Conservation (phyloP, 2,797 vertebrate species). For the Lepus townsendii region DNA sequence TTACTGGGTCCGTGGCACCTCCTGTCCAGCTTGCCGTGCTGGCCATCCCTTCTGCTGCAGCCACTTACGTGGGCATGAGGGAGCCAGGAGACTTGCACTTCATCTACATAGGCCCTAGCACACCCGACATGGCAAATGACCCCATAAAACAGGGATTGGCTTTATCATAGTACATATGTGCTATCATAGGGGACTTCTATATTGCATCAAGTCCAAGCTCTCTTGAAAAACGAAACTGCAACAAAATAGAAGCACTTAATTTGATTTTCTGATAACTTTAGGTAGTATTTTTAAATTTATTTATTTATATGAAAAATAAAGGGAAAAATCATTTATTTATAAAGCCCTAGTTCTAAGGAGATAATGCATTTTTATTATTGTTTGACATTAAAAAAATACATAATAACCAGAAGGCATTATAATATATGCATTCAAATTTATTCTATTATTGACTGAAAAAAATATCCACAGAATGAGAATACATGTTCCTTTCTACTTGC, state of each 20-base stretch:
- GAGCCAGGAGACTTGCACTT: neutral
- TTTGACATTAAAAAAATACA: neutral
- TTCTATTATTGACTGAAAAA: conserved; percentile 3
- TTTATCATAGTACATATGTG: neutral
- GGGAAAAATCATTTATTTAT: neutral
- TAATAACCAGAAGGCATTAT: neutral
- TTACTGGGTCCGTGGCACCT: neutral
- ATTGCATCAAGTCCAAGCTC: neutral
- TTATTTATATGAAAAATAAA: neutral
- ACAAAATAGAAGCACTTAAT: neutral
- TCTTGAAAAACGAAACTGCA: neutral
- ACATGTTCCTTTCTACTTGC: neutral
- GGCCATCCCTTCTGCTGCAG: neutral
- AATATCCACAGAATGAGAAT: neutral
- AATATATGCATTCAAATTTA: conserved; percentile 13
- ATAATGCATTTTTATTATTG: conserved; percentile 47
- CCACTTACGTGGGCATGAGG: neutral
- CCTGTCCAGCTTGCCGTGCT: neutral
- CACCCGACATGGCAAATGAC: neutral
- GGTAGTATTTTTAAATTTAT: neutral
- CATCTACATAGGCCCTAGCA: neutral
- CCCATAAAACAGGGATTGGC: neutral
- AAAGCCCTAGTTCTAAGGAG: neutral
- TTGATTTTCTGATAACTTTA: neutral
- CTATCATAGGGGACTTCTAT: neutral